Base-by-base conservation (phyloP, 1,140 invertebrate species). In the Chymomyza costata region DNA sequence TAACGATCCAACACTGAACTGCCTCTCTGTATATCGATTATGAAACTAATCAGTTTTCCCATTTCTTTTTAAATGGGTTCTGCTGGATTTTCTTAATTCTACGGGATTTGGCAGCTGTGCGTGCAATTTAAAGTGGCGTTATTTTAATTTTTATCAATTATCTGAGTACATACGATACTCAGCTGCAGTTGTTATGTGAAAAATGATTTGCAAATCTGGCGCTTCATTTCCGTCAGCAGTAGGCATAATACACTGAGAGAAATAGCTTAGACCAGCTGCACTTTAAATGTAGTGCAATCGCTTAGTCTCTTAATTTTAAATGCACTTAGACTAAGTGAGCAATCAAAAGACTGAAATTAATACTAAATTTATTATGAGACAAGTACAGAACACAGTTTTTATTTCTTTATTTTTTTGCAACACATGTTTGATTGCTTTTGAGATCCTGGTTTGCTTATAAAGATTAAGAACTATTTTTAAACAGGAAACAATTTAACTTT, bases 41-140 rank as follows among this genome's bases (percentile, higher is more conserved):
- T 50, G 35, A 17, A 48, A 16, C 55, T 48, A 67, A 74, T 74
- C 60, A 65, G 39, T 50, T 54, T 49, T 54, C 31, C 45, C 46
- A 60, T 54, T 49, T 64, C 34, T 49, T 40, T 35, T 37, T 38
- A n/a, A 59, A 52, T 58, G 48, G 14, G n/a, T n/a, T 40, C 25
- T 51, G 50, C 28, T 52, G 46, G 61, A 67, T 49, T 63, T 68
- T 58, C n/a, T n/a, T n/a, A n/a, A n/a, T n/a, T n/a, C n/a, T n/a
- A n/a, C n/a, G 70, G 60, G 59, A 41, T 54, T 57, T 66, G 62
- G 35, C 44, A 39, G 39, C 50, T 28, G 66, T 76, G 71, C 70
- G 70, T 76, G 62, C 49, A 48, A 38, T 51, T 17, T 15, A 35
- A 49, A 66, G 47, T 65, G 61, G 56, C 53, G 65, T 55, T 76